These are phyloP conservation scores for Calyptommatus sinebrachiatus DNA, from an alignment of 2,113 vertebrate genomes.

Conservation along the genomic window DNA sequence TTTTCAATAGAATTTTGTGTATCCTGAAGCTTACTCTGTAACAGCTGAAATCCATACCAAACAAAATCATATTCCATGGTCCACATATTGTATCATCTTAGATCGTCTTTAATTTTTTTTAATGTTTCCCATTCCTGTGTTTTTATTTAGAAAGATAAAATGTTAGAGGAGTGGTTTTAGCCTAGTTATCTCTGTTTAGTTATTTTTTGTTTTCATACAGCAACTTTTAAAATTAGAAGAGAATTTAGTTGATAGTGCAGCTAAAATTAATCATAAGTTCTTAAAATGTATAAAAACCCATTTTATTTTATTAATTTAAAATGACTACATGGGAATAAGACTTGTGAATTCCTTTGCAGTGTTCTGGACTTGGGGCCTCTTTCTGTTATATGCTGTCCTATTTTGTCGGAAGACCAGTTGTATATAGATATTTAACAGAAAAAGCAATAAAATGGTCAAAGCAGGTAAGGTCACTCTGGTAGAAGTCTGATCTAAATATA, in stretches of 20 bases:
- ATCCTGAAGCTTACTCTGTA: not conserved
- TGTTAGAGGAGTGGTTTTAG: not conserved
- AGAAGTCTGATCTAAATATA: slow-evolving; percentile 14
- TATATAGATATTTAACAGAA: slow-evolving; percentile 96
- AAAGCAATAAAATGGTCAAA: slow-evolving; percentile 95
- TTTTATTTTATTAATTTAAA: not conserved
- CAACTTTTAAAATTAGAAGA: not conserved
- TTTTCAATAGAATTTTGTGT: no score
- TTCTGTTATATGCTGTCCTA: slow-evolving; percentile 98
- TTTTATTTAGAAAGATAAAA: not conserved
- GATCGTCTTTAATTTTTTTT: not conserved
- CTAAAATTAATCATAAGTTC: not conserved
- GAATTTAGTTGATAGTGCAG: not conserved
- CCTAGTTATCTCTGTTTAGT: not conserved
- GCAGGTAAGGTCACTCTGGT: slow-evolving; percentile 77
- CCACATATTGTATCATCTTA: not conserved
- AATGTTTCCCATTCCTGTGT: not conserved
- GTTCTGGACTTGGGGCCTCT: slow-evolving; percentile 94
- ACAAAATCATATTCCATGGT: not conserved
- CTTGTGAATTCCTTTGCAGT: slow-evolving; percentile 70
- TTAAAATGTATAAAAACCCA: not conserved
- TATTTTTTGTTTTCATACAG: not conserved
- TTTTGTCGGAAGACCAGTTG: slow-evolving; percentile 91
- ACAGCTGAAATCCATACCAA: not conserved
- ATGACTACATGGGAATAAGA: not conserved